Evolutionary conservation across 2,113 vertebrate genomes (phyloP), one percentile per base, ranked within the genome.

Genomic region (Poecilia latipinna): DNA sequence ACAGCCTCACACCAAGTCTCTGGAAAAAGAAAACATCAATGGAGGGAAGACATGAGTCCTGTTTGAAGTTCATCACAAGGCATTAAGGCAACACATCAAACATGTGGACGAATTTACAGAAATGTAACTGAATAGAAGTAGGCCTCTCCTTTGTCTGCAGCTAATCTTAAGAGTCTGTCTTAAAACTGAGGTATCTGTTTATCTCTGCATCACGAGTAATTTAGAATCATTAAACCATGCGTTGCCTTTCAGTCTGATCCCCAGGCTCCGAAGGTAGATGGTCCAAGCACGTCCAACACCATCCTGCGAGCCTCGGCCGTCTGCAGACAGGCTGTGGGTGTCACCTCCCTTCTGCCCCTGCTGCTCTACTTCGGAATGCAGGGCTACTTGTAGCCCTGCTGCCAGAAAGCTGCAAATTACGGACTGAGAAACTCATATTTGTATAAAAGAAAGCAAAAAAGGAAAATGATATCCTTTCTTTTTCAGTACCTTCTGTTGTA

Each of bases 221-320:
- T 57, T 8, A 57, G 51, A 24, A n/a, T 24, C 22, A 24, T 22
- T 57, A 8, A 57, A 57, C 22, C 39, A 1, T 6, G 1, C 24
- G 0, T 48, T 48, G 15, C 32, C 8, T 79, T 26, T 57, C 6
- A 22, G 2, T 79, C 26, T 78, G 22, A 76, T 60, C 39, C 10
- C 0, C 82, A 94, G 93, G 92, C 94, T 70, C 91, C 91, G 28
- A 93, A 93, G 87, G 90, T 93, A 3, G 83, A 93, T 44, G 86
- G 84, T 61, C 90, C 90, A 0, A 90, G 93, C 48, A 87, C 90
- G 0, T 94, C 94, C 77, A 94, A 94, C 28, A 44, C 90, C 82
- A 92, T 94, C 82, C 76, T 68, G 66, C 88, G 68, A 8, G 90
- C 91, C 86, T 84, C 79, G 0, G 89, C 86, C 0, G 33, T 22